Evolutionary conservation across 2,888 invertebrate genomes (phyloP).

Genomic region (Acronicta aceris): DNA sequence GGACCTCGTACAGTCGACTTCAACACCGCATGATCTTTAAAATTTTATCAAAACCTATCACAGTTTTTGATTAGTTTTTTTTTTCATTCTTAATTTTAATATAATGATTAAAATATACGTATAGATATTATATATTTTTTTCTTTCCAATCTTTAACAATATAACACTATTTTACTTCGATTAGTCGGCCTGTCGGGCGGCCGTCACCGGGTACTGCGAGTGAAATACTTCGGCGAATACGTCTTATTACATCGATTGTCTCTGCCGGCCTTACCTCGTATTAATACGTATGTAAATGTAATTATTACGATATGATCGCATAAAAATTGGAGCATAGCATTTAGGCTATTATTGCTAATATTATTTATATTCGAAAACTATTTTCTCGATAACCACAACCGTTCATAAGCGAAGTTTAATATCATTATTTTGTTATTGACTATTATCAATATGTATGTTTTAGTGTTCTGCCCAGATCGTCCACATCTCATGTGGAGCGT

Average conservation of each 20-base stretch:
- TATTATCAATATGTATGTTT: constrained; percentile 85
- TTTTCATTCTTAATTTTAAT: constrained; percentile 88
- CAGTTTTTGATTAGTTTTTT: constrained; percentile 88
- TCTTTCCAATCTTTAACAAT: constrained; percentile 87
- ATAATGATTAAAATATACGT: constrained; percentile 88
- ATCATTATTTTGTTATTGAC: constrained; percentile 87
- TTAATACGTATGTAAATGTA: constrained; percentile 63
- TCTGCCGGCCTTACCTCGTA: constrained; percentile 62
- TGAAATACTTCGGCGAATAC: constrained; percentile 3
- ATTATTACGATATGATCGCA: constrained; percentile 84
- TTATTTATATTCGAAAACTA: constrained; percentile 87
- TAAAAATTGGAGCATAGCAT: constrained; percentile 84
- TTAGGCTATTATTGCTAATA: constrained; percentile 89
- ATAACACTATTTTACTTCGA: constrained; percentile 87
- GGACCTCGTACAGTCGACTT: constrained; percentile 60
- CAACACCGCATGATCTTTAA: constrained; percentile 75
- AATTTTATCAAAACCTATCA: constrained; percentile 90
- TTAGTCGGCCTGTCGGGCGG: constrained; percentile 69
- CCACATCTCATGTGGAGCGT: constrained; percentile 78
- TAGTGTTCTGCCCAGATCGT: constrained; percentile 63
- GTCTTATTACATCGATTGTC: constrained; percentile 21
- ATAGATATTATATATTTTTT: constrained; percentile 85
- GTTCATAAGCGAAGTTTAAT: constrained; percentile 89
- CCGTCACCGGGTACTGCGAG: constrained; percentile 48
- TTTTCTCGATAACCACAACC: constrained; percentile 88